These are phyloP conservation scores for Calliopum simillimum DNA, from an alignment of 2,888 invertebrate species.

Conservation along the genomic window DNA sequence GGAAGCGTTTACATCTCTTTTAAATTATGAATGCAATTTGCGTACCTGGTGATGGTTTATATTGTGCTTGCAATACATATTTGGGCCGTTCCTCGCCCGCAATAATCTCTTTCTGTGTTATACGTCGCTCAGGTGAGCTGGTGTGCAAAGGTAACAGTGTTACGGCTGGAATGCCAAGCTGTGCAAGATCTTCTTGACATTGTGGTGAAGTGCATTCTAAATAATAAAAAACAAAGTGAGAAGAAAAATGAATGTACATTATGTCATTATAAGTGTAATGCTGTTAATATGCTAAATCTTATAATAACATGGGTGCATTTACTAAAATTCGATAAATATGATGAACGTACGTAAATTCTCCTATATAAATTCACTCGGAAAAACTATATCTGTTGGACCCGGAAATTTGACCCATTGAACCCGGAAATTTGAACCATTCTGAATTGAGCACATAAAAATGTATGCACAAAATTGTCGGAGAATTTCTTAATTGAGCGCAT, in stretches of 20 bases:
- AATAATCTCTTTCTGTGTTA: conserved; percentile 74
- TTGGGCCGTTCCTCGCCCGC: conserved; percentile 75
- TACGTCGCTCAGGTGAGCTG: conserved; percentile 67
- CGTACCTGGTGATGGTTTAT: conserved; percentile 59
- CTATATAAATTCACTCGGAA: too few species aligned
- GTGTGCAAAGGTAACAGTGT: conserved; percentile 66
- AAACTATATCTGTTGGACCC: too few species aligned
- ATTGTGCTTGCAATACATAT: conserved; percentile 66
- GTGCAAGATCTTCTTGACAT: conserved; percentile 62
- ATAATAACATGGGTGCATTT: too few species aligned
- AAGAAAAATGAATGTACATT: background rate
- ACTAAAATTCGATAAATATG: too few species aligned
- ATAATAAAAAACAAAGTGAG: conserved; percentile 26
- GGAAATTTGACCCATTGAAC: too few species aligned
- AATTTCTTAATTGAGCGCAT: too few species aligned
- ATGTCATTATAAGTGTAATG: too few species aligned
- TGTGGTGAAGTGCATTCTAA: conserved; percentile 64
- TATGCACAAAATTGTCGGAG: too few species aligned
- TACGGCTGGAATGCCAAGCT: conserved; percentile 64
- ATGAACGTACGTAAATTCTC: too few species aligned
- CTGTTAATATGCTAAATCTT: too few species aligned
- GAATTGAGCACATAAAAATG: too few species aligned
- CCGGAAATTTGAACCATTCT: too few species aligned
- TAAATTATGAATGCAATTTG: conserved; percentile 28
- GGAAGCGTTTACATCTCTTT: conserved; percentile 11